Percentiles rank a stretch among this genome's conserved stretches.
phyloP scores from a whole-genome alignment of 2,888 invertebrate species.

The Epinotia nisella region DNA sequence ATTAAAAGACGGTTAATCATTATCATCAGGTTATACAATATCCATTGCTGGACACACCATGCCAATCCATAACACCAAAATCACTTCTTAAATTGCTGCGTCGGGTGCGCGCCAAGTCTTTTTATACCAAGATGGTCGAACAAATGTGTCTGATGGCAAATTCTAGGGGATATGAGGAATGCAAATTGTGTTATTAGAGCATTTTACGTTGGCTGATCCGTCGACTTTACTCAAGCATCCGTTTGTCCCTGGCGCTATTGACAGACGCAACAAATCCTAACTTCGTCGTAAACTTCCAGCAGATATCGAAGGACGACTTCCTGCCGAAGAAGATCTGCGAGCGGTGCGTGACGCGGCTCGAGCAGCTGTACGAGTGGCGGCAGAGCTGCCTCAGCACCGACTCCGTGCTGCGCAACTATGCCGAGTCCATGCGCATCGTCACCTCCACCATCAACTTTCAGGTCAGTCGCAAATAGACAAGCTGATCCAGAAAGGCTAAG shows the following conservation, averaged over 20 bases:
- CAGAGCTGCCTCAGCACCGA: slow-evolving; percentile 87
- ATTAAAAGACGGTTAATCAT: too few relatives aligned
- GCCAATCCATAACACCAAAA: too few relatives aligned
- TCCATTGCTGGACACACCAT: too few relatives aligned
- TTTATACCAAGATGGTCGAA: too few relatives aligned
- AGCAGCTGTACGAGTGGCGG: slow-evolving; percentile 89
- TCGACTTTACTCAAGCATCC: not conserved
- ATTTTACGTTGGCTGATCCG: not conserved
- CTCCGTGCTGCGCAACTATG: slow-evolving; percentile 87
- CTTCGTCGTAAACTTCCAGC: slow-evolving; percentile 59
- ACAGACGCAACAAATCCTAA: slow-evolving; percentile 27
- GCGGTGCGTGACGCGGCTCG: slow-evolving; percentile 86
- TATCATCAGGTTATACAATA: too few relatives aligned
- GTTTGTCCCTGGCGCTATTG: not conserved
- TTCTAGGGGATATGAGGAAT: not conserved
- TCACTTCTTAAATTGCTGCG: too few relatives aligned
- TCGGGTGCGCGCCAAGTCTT: too few relatives aligned
- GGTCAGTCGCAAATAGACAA: slow-evolving; percentile 66
- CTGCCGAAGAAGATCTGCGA: slow-evolving; percentile 90
- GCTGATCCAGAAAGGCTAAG: too few relatives aligned
- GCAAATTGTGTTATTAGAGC: not conserved
- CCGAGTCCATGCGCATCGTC: slow-evolving; percentile 87
- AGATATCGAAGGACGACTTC: slow-evolving; percentile 90
- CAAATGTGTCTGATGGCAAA: too few relatives aligned
- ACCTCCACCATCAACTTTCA: slow-evolving; percentile 88